Base-by-base conservation (phyloP, 2,113 vertebrate species). In the Zeus faber region DNA sequence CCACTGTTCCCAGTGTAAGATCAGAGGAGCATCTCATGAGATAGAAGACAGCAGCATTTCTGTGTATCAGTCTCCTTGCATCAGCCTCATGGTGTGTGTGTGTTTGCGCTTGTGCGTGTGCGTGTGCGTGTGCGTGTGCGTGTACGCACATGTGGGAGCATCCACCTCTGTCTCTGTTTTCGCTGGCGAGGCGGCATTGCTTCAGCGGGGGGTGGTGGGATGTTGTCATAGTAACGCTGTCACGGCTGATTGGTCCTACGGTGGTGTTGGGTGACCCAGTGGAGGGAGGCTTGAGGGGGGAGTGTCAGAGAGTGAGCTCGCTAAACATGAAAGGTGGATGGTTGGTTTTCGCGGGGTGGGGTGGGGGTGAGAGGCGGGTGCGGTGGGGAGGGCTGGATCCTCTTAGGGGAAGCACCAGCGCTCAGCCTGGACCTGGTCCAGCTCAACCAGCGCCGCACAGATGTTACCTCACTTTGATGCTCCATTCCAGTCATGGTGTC, bases 211-310 rank as follows among this genome's bases (percentile, higher is more conserved):
- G 58, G 49, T 57, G 74, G 63, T 67, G 72, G 59, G 58, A 65
- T 13, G 74, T 85, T 69, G 75, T 79, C 80, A 85, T 84, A 62
- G 79, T 50, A 83, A 88, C 82, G 1, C 21, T 77, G 76, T 69
- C 56, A 67, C 6, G 13, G 79, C 61, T 70, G 79, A 69, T 77
- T 74, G 68, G 56, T 53, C 2, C 52, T 75, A 27, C 13, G 46
- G 58, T n/a, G 41, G 58, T 24, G 52, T 33, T 44, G 49, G 58
- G 40, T 52, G 66, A 76, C 67, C 62, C 68, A 60, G 65, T 65
- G 21, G 58, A 50, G 43, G 23, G 46, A 43, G 27, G n/a, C n/a
- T 5, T 27, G 18, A 37, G 25, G 53, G 13, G 25, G 16, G 17
- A 58, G 25, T 18, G 54, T 14, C 2, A 33, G 44, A 9, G 46